Base-by-base conservation (phyloP, 2,113 vertebrate genomes). In the Anarhynchus alexandrinus region DNA sequence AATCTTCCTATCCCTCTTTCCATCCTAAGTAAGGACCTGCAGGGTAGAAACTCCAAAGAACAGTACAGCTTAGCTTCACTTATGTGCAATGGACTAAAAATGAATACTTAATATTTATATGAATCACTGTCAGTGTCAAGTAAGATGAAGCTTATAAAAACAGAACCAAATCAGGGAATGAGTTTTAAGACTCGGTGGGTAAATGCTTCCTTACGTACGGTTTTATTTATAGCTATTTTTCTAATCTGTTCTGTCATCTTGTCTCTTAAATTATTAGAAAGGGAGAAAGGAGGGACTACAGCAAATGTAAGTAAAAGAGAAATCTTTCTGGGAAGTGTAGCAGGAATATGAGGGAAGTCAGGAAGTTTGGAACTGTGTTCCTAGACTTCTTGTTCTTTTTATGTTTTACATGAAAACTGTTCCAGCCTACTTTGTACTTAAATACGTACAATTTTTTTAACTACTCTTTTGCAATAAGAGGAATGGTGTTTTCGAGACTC, bases 91-190 rank as follows among this genome's bases (percentile, higher is more conserved):
- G 93, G 94, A 95, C 91, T 97, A 73, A 95, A 97, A 95, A 95
- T 89, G 74, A 97, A 66, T 82, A 85, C 86, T 91, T 97, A 94
- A 91, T 96, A 96, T 97, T 97, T 97, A 96, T 97, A 83, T 93
- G 94, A 97, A 95, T 97, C 93, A 94, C 66, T 96, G 94, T 94
- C 94, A 97, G 73, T 97, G 96, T 94, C 97, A 97, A 95, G 86
- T 70, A 81, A 96, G 89, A 96, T 80, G 81, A 94, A 85, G 70
- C 57, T 93, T 93, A 87, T 73, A 96, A 97, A 97, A 97, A 95
- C 90, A 96, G 93, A 94, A 62, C n/a, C 58, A 85, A 94, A 95
- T 94, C 84, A 62, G 22, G 73, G 70, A 94, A 82, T n/a, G 86
- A 94, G 86, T 87, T 96, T 87, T 87, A 82, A 89, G 66, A 95